phyloP scores from a whole-genome alignment of 1,140 invertebrate genomes.

The Copidosoma floridanum region DNA sequence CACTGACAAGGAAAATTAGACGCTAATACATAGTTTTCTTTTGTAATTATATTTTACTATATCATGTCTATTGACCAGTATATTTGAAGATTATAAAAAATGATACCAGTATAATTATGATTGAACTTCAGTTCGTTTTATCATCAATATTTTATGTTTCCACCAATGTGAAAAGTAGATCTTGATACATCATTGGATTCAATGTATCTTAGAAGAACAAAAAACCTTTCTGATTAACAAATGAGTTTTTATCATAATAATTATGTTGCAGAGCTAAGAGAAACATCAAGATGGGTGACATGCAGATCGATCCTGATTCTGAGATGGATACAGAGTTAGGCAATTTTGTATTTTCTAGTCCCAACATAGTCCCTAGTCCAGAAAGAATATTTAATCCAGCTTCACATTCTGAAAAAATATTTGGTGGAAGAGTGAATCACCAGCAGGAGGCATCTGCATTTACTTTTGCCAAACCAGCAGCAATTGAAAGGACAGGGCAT shows the following conservation, averaged over 20 bases:
- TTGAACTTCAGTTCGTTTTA: background rate
- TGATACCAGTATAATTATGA: too few species aligned
- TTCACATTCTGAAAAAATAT: conserved; percentile 23
- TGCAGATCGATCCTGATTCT: conserved; percentile 15
- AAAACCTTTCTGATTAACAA: background rate
- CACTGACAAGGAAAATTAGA: too few species aligned
- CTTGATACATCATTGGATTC: too few species aligned
- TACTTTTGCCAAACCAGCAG: conserved; percentile 31
- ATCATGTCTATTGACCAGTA: too few species aligned
- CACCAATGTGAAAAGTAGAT: too few species aligned
- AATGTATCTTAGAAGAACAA: too few species aligned
- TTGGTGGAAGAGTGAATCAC: conserved; percentile 3
- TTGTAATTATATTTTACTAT: too few species aligned
- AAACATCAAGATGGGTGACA: conserved; percentile 19
- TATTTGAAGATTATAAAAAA: too few species aligned
- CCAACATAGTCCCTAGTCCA: conserved; percentile 31
- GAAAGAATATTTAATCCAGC: conserved; percentile 24
- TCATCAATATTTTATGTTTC: background rate
- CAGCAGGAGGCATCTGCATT: conserved; percentile 31
- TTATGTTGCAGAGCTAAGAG: background rate
- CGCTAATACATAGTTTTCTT: too few species aligned
- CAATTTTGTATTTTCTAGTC: conserved; percentile 41
- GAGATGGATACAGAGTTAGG: background rate
- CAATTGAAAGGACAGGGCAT: conserved; percentile 12
- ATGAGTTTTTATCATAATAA: background rate